Base-by-base conservation (phyloP, 2,113 vertebrate species). In the Numenius arquata region DNA sequence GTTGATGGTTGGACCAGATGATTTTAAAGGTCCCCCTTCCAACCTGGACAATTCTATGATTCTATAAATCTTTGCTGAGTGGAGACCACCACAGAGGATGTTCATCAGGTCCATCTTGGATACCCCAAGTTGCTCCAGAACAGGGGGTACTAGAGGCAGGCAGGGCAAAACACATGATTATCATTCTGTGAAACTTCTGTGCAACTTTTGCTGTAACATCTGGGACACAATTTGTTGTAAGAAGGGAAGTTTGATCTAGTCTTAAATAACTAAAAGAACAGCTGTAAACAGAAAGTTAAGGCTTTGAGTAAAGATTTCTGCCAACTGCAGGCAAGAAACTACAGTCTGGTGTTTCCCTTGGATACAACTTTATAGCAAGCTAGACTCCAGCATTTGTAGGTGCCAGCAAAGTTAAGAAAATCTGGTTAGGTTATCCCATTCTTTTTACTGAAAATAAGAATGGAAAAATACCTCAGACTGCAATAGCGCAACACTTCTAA, bases 131-230 rank as follows among this genome's bases (percentile, higher is more conserved):
- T 72, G 50, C 66, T 85, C 32, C 15, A 23, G 40, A 68, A 48
- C 30, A 62, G 11, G 12, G 65, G 7, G 22, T 15, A 38, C 17
- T 15, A 34, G 61, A 29, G 30, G n/a, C 5, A 3, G 12, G 11
- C 0, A 9, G n/a, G 40, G 26, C 22, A 34, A 73, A 72, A 6
- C 25, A 40, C 50, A 27, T 0, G 0, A 48, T 15, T 23, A 45
- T 6, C 1, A 0, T 36, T 67, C 53, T 50, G 47, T 15, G 38
- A 48, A 79, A 53, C n/a, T 21, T 30, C 17, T 25, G 34, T 27
- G 30, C 59, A 83, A 65, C 13, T 80, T 74, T 38, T 19, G 32
- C 53, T 85, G 9, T 48, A 79, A 56, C 47, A 34, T 25, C 68
- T 80, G 16, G 34, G 12, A 50, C 6, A 43, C 18, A 29, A 52